Percentiles rank a stretch among this genome's conserved stretches.
Evolutionary conservation across 1,140 invertebrate species (phyloP).

Genomic region (Monochamus saltuarius): DNA sequence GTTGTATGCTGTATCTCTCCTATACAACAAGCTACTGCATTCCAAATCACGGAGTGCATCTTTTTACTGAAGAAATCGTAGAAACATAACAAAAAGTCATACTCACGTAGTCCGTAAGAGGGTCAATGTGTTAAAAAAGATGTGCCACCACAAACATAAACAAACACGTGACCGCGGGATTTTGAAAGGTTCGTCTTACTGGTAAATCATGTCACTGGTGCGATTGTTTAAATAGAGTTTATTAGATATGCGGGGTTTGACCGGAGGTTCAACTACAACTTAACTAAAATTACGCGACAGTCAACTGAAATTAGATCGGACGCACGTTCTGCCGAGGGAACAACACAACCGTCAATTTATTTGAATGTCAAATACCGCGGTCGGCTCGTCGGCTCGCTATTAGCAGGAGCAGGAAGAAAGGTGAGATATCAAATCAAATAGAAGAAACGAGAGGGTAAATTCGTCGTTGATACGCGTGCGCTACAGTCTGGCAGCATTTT

Average conservation of each 20-base stretch:
- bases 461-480: no score
- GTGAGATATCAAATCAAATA: no score
- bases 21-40: no score
- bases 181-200: neutral
- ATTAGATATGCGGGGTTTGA: neutral
- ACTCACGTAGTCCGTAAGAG: no score
- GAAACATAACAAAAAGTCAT: no score
- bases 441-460: no score
- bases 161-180: conserved; percentile 7
- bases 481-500: no score
- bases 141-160: conserved; percentile 6
- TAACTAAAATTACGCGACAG: conserved; percentile 1
- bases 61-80: no score
- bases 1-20: no score
- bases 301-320: conserved; percentile 6
- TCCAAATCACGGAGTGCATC: no score
- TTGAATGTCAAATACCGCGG: conserved; percentile 8
- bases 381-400: no score
- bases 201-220: neutral
- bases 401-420: no score
- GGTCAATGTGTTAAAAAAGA: neutral
- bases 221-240: neutral
- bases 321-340: conserved; percentile 5
- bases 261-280: neutral
- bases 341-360: conserved; percentile 19